Percentiles rank a stretch among this genome's conserved stretches.
Evolutionary conservation across 2,888 invertebrate species (phyloP).

Genomic region (Lasioglossum pauxillum): DNA sequence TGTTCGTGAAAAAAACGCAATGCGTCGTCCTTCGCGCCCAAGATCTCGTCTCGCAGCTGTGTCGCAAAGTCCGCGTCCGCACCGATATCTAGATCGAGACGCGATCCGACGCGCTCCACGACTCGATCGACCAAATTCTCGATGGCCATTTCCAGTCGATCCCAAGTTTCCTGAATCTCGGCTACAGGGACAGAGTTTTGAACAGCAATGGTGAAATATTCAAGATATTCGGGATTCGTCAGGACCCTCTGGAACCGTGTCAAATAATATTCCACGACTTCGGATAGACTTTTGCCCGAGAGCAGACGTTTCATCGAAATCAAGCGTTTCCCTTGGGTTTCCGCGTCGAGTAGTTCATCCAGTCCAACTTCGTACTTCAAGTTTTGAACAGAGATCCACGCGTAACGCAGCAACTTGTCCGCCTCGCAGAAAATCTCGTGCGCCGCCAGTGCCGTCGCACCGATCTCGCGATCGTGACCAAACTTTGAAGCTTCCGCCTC

Average conservation of each 20-base stretch:
- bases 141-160: slow-evolving; percentile 23
- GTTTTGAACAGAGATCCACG: slow-evolving; percentile 16
- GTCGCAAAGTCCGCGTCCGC: background rate
- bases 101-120: background rate
- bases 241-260: slow-evolving; percentile 30
- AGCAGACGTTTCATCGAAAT: background rate
- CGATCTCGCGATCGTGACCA: slow-evolving; percentile 22
- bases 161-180: slow-evolving; percentile 21
- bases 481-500: slow-evolving; percentile 20
- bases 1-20: background rate
- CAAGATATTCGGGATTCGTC: slow-evolving; percentile 50
- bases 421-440: slow-evolving; percentile 64
- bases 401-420: slow-evolving; percentile 42
- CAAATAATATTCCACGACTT: background rate
- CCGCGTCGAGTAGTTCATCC: background rate
- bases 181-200: slow-evolving; percentile 36
- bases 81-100: background rate
- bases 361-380: slow-evolving; percentile 45
- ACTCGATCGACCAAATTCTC: background rate
- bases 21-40: accelerated
- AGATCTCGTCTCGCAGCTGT: background rate
- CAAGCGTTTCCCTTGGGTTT: background rate
- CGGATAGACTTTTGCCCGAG: background rate
- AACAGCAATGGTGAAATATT: slow-evolving; percentile 33
- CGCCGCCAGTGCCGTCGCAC: slow-evolving; percentile 31